Percentiles rank a stretch among this genome's conserved stretches.
Conservation (phyloP, 2,888 invertebrate species). For the Drosophila setosimentum region DNA sequence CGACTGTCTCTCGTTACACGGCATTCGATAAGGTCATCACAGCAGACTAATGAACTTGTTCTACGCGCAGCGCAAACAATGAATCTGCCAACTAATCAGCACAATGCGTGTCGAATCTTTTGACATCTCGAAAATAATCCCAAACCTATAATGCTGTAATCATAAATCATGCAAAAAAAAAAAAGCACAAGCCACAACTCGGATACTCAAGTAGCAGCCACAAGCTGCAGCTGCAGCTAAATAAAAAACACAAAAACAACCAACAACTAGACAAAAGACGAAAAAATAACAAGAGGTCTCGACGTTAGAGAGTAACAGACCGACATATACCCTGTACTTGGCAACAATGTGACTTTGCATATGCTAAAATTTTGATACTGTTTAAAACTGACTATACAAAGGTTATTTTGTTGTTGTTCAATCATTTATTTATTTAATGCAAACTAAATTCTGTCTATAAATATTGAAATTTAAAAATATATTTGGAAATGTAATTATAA, state of each 20-base stretch:
- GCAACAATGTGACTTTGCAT: too few relatives aligned
- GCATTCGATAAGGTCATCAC: slow-evolving; percentile 60
- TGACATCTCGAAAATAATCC: slow-evolving; percentile 67
- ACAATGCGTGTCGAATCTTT: slow-evolving; percentile 75
- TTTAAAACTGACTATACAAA: neutral
- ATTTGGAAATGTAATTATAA: neutral
- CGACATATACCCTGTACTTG: neutral
- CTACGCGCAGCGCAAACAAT: slow-evolving; percentile 44
- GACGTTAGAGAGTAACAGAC: neutral
- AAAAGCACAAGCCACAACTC: slow-evolving; percentile 29
- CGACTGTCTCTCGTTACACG: slow-evolving; percentile 37
- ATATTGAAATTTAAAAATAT: neutral
- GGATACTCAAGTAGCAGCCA: slow-evolving; percentile 53
- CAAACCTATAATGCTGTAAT: slow-evolving; percentile 55
- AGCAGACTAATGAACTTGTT: slow-evolving; percentile 65
- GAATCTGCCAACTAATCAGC: slow-evolving; percentile 44
- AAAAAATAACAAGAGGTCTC: slow-evolving; percentile 4
- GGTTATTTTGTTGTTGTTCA: neutral
- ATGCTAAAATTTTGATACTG: neutral
- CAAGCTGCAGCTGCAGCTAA: slow-evolving; percentile 50
- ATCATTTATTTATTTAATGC: neutral
- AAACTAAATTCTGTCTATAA: neutral
- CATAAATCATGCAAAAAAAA: slow-evolving; percentile 73
- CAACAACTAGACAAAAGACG: slow-evolving; percentile 20
- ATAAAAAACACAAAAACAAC: slow-evolving; percentile 14